Conservation (phyloP, 2,888 invertebrate species). For the Xylophagus ater region DNA sequence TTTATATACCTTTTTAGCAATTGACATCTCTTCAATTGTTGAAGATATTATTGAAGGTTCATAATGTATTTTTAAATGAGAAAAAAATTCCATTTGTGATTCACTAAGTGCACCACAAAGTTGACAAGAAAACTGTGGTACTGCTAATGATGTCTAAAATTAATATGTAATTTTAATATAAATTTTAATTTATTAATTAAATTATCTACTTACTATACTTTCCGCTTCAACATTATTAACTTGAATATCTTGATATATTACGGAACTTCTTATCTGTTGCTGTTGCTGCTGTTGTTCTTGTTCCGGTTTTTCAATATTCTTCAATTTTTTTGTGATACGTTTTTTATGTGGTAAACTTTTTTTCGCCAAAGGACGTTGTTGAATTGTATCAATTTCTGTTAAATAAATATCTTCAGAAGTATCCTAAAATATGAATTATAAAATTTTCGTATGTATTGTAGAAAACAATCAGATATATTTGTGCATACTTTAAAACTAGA, state of each 20-base stretch:
- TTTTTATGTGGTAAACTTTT: conserved; percentile 79
- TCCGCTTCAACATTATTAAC: too few relatives aligned
- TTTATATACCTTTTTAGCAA: conserved; percentile 17
- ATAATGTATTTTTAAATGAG: conserved; percentile 73
- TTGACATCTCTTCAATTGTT: too few relatives aligned
- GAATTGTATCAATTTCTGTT: conserved; percentile 4
- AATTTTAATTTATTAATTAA: too few relatives aligned
- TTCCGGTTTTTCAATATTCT: conserved; percentile 33
- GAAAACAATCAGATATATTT: background rate
- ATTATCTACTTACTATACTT: conserved; percentile 8
- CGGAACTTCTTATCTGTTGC: background rate
- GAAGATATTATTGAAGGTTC: too few relatives aligned
- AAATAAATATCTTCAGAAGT: background rate
- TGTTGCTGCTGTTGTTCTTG: background rate
- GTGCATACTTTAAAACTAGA: background rate
- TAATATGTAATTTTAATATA: too few relatives aligned
- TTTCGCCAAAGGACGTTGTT: conserved; percentile 31
- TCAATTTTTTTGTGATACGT: conserved; percentile 66
- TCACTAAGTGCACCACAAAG: conserved; percentile 64
- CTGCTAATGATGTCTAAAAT: background rate
- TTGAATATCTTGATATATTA: conserved; percentile 11
- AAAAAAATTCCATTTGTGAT: conserved; percentile 73
- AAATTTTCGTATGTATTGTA: conserved; percentile 3
- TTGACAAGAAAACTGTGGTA: conserved; percentile 48
- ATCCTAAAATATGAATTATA: background rate